Percentiles rank a stretch among this genome's conserved stretches.
These are phyloP conservation scores for Parnassius smintheus DNA, from an alignment of 2,888 invertebrate species.

Conservation along the genomic window DNA sequence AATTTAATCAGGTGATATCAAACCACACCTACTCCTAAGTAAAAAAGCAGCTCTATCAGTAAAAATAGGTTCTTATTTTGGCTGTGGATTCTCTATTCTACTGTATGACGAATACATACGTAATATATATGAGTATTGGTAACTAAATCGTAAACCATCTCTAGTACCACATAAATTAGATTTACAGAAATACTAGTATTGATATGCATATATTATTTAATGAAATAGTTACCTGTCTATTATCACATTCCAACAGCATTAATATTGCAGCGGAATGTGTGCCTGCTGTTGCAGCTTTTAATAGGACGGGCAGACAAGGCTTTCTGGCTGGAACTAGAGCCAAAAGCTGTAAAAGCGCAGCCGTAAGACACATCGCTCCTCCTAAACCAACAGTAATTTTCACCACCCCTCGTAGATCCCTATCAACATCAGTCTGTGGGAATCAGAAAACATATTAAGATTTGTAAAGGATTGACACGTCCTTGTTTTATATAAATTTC, in stretches of 20 bases:
- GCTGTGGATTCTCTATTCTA: too few relatives aligned
- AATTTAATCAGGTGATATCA: too few relatives aligned
- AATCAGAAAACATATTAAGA: neutral
- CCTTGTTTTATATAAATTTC: too few relatives aligned
- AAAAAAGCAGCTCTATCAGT: too few relatives aligned
- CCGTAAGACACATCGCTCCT: conserved; percentile 66
- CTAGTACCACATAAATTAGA: too few relatives aligned
- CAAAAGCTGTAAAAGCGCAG: conserved; percentile 61
- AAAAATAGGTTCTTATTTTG: too few relatives aligned
- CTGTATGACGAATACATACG: too few relatives aligned
- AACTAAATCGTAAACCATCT: too few relatives aligned
- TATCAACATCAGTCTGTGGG: conserved; percentile 63
- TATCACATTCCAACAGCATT: conserved; percentile 63
- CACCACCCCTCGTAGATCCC: conserved; percentile 63
- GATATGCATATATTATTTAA: neutral
- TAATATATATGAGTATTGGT: too few relatives aligned
- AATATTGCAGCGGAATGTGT: conserved; percentile 66
- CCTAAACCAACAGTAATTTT: conserved; percentile 66
- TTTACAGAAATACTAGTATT: too few relatives aligned
- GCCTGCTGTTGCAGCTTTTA: conserved; percentile 65
- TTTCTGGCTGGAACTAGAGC: conserved; percentile 53
- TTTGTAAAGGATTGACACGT: too few relatives aligned
- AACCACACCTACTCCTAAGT: too few relatives aligned
- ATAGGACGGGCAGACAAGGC: conserved; percentile 52
- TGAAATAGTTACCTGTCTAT: conserved; percentile 50